phyloP scores from a whole-genome alignment of 2,888 invertebrate species.

The Sphaeridia pumilis region DNA sequence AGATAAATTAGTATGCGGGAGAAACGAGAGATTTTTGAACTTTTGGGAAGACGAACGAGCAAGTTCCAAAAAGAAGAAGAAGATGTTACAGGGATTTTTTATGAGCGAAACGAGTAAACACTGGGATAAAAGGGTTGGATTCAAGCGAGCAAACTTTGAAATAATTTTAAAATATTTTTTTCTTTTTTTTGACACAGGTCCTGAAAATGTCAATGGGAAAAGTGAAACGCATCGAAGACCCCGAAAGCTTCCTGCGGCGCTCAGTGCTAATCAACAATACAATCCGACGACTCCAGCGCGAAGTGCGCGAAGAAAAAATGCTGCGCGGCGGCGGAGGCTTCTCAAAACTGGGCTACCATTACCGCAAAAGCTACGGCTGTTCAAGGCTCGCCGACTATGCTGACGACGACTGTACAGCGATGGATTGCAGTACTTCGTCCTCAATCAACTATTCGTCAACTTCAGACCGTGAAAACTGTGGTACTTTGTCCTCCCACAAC shows the following conservation, averaged over 20 bases:
- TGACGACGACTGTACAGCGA: no score
- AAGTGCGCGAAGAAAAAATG: constrained; percentile 69
- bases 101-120: no score
- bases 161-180: no score
- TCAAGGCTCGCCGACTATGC: constrained; percentile 36
- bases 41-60: no score
- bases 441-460: constrained; percentile 14
- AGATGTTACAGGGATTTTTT: no score
- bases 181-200: constrained; percentile 45
- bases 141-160: no score
- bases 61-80: no score
- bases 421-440: no score
- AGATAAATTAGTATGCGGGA: no score
- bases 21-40: no score
- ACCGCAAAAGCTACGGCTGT: constrained; percentile 33
- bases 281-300: constrained; percentile 70
- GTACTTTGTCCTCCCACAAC: no score
- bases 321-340: constrained; percentile 37
- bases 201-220: constrained; percentile 80
- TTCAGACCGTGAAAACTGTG: constrained; percentile 12
- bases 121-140: no score
- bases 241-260: constrained; percentile 70
- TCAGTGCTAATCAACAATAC: constrained; percentile 89
- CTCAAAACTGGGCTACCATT: constrained; percentile 31
- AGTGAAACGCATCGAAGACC: constrained; percentile 78